phyloP scores from a whole-genome alignment of 2,113 vertebrate genomes.

The Notarius quadriscutis region DNA sequence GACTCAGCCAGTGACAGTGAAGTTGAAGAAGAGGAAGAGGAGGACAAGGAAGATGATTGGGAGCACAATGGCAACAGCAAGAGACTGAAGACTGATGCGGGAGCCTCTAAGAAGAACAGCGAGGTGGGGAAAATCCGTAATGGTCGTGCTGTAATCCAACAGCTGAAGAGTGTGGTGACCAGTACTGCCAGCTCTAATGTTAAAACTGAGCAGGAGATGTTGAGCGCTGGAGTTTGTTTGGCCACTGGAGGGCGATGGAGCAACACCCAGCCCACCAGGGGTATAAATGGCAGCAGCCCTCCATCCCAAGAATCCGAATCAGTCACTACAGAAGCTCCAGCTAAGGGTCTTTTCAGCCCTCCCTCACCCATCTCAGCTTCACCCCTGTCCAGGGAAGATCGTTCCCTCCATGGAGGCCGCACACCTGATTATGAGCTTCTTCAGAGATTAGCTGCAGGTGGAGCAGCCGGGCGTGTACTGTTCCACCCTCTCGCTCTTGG shows the following conservation, averaged over 20 bases:
- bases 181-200: conserved; percentile 65
- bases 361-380: conserved; percentile 72
- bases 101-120: conserved; percentile 54
- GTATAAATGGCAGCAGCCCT: conserved; percentile 71
- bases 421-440: conserved; percentile 79
- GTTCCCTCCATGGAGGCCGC: conserved; percentile 49
- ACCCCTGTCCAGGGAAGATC: conserved; percentile 72
- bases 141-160: conserved; percentile 73
- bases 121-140: conserved; percentile 66
- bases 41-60: conserved; percentile 62
- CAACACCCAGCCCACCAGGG: conserved; percentile 57
- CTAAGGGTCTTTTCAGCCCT: conserved; percentile 70
- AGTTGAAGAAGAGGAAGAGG: conserved; percentile 69
- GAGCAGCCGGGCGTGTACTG: conserved; percentile 76
- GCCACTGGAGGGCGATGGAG: conserved; percentile 68
- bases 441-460: conserved; percentile 77
- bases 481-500: conserved; percentile 79
- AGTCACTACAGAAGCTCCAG: conserved; percentile 67
- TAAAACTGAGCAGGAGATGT: conserved; percentile 75
- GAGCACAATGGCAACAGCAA: conserved; percentile 63
- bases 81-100: conserved; percentile 75
- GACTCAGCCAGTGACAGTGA: conserved; percentile 72
- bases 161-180: conserved; percentile 63
- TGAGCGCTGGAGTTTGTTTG: conserved; percentile 26
- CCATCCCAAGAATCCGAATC: conserved; percentile 73